phyloP scores from a whole-genome alignment of 2,888 invertebrate species.

The Heliconius ismenius region DNA sequence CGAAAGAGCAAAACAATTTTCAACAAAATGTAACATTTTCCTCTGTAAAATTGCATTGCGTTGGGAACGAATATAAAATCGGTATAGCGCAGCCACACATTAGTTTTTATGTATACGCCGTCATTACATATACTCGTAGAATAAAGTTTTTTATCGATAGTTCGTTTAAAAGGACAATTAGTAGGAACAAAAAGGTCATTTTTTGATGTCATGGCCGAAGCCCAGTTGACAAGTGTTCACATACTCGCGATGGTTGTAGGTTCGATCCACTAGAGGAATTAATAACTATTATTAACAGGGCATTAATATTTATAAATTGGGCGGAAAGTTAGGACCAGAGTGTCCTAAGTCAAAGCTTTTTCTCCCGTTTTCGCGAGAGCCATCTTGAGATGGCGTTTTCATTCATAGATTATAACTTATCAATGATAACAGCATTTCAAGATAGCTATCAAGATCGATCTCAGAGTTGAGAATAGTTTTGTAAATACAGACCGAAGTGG shows the following conservation, averaged over 20 bases:
- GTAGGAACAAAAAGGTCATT: constrained; percentile 15
- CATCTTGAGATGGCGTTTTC: no score
- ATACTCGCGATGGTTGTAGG: not conserved
- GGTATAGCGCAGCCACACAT: constrained; percentile 35
- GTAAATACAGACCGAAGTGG: no score
- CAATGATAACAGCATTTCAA: no score
- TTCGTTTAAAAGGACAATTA: constrained; percentile 34
- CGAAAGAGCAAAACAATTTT: constrained; percentile 1
- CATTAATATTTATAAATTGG: no score
- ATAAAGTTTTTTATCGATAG: constrained; percentile 37
- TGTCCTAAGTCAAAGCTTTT: no score
- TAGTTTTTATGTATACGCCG: constrained; percentile 43
- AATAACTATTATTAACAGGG: no score
- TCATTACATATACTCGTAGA: constrained; percentile 31
- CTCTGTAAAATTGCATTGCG: constrained; percentile 28
- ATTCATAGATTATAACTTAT: no score
- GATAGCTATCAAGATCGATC: no score
- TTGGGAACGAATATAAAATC: constrained; percentile 31
- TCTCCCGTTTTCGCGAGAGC: no score
- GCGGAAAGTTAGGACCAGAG: no score
- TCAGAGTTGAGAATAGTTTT: no score
- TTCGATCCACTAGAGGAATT: no score
- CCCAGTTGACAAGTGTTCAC: not conserved
- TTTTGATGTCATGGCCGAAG: not conserved
- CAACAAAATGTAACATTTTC: constrained; percentile 23